Percentiles rank a stretch among this genome's conserved stretches.
These are phyloP conservation scores for Isurus oxyrinchus DNA, from an alignment of 2,113 vertebrate genomes.

Conservation along the genomic window DNA sequence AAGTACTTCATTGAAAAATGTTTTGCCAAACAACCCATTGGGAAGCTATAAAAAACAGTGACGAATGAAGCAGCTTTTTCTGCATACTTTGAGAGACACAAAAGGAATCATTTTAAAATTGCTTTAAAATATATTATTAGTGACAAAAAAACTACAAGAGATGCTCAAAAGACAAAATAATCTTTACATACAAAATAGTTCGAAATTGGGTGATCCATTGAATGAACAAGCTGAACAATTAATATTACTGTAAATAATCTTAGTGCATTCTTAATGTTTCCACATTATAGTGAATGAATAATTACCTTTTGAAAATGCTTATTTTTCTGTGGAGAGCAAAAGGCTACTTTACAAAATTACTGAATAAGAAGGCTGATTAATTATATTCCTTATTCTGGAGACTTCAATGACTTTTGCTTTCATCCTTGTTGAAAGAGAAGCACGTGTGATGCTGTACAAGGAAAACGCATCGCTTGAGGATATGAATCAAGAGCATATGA, in stretches of 20 bases:
- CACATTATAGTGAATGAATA: background rate
- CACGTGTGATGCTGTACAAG: no score
- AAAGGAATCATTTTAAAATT: background rate
- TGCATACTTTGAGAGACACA: background rate
- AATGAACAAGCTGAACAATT: background rate
- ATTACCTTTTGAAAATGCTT: conserved; percentile 27
- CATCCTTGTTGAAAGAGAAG: background rate
- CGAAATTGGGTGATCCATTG: background rate
- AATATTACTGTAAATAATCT: background rate
- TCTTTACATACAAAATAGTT: background rate
- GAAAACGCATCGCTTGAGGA: background rate
- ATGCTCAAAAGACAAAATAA: background rate
- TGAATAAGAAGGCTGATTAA: background rate
- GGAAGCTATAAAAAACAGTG: background rate
- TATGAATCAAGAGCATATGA: background rate
- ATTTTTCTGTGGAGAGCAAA: background rate
- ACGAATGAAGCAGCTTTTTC: background rate
- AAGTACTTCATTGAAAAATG: background rate
- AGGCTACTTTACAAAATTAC: conserved; percentile 1
- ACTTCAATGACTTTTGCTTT: background rate
- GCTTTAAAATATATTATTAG: background rate
- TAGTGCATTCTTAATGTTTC: background rate
- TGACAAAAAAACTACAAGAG: background rate
- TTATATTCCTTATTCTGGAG: background rate
- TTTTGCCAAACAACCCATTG: background rate